Evolutionary conservation across 2,113 vertebrate species (phyloP).

Genomic region (Pristiophorus japonicus): DNA sequence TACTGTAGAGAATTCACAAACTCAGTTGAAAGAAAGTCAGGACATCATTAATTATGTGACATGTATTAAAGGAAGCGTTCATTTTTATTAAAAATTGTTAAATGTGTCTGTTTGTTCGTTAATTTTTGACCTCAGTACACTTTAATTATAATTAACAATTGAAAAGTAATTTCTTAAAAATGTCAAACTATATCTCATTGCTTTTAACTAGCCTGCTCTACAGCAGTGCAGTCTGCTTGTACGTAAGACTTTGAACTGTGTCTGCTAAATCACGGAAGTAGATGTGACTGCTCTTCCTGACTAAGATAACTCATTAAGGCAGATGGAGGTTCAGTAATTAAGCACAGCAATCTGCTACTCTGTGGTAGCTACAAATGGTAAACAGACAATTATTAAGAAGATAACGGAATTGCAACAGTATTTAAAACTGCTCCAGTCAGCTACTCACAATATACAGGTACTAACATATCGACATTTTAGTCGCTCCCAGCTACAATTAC

Average conservation of each 20-base stretch:
- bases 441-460: not conserved
- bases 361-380: not conserved
- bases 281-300: not conserved
- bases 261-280: not conserved
- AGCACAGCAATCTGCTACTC: not conserved
- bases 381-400: conserved; percentile 1
- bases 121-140: not conserved
- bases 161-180: not conserved
- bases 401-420: not conserved
- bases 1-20: not conserved
- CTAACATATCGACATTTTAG: conserved; percentile 2
- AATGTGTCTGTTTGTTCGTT: not conserved
- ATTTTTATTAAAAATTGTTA: not conserved
- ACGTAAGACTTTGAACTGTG: not conserved
- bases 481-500: not conserved
- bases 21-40: not conserved
- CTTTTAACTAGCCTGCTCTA: not conserved
- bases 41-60: not conserved
- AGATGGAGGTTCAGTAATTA: not conserved
- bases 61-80: not conserved
- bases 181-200: not conserved
- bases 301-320: conserved; percentile 1
- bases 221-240: not conserved
- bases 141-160: not conserved
- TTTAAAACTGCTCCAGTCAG: not conserved